Base-by-base conservation (phyloP, 2,113 vertebrate genomes). In the Oryzias melastigma region DNA sequence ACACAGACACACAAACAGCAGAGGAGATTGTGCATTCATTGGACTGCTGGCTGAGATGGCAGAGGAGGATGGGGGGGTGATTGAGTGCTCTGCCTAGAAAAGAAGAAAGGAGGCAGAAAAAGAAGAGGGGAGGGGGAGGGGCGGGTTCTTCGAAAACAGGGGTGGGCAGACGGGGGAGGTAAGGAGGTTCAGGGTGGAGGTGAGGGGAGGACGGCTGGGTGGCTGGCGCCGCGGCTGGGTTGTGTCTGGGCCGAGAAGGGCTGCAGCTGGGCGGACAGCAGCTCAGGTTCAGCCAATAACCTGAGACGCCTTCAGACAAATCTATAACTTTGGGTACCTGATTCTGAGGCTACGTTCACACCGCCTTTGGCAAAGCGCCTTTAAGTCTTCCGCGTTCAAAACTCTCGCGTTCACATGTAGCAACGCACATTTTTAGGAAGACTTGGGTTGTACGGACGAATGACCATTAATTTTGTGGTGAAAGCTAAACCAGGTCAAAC, bases 11-110 rank as follows among this genome's bases (percentile, higher is more conserved):
- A 47, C 46, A 43, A 46, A 65, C 57, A 42, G 60, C 82, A 84
- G 77, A 84, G 79, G 76, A 73, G 88, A 80, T 77, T 90, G 87
- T 90, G 87, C 87, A 87, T 91, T 90, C 88, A 90, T 82, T 90
- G 90, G 86, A 89, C 90, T 90, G 85, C 80, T 80, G 82, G 75
- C 62, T 79, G 78, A 68, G 77, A 74, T 77, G 76, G 66, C 51
- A 52, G 67, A n/a, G 64, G 41, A 55, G 58, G 42, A 22, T 55
- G 63, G 56, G 59, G 71, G 78, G 64, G 75, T 90, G 87, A 91
- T 91, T 90, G 88, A 90, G 88, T 88, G 80, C 82, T 77, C 83
- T 86, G 91, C 87, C 75, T 80, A 68, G 68, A 78, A 81, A 86
- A 83, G 74, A 85, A 84, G 78, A 80, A 66, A 49, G 17, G 57